These are phyloP conservation scores for Lepidochitona cinerea DNA, from an alignment of 2,888 invertebrate species.

Conservation along the genomic window DNA sequence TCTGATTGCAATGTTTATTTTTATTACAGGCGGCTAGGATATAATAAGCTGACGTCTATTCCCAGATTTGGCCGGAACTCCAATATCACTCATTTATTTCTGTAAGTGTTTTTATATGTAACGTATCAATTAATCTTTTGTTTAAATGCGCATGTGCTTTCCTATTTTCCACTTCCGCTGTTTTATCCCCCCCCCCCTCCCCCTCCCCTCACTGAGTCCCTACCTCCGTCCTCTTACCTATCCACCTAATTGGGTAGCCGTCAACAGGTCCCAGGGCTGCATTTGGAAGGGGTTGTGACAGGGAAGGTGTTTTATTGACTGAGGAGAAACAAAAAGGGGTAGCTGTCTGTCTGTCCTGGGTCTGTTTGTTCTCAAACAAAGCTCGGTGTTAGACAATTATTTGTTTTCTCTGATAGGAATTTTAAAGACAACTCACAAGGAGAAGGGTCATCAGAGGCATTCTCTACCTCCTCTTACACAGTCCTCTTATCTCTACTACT, in stretches of 20 bases:
- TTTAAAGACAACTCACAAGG: too few species aligned
- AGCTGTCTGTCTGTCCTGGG: neutral
- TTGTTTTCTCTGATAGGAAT: too few species aligned
- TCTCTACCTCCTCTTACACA: too few species aligned
- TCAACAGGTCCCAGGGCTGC: neutral
- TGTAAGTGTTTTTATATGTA: too few species aligned
- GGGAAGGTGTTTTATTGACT: neutral
- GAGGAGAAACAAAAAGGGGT: neutral
- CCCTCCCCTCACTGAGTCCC: too few species aligned
- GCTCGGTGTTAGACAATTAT: neutral
- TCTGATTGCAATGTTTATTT: conserved; percentile 16
- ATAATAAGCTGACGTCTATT: conserved; percentile 75
- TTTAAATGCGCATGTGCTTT: too few species aligned
- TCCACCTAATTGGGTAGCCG: neutral
- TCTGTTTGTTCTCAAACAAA: neutral
- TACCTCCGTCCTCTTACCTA: too few species aligned
- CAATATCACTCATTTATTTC: conserved; percentile 72
- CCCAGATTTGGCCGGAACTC: conserved; percentile 71
- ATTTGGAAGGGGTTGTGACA: neutral
- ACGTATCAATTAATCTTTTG: too few species aligned
- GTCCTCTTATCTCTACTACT: too few species aligned
- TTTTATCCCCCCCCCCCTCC: too few species aligned
- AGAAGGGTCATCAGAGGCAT: too few species aligned
- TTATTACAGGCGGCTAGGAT: conserved; percentile 74
- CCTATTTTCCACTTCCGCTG: too few species aligned